Base-by-base conservation (phyloP, 2,888 invertebrate genomes). In the Sympetrum striolatum region DNA sequence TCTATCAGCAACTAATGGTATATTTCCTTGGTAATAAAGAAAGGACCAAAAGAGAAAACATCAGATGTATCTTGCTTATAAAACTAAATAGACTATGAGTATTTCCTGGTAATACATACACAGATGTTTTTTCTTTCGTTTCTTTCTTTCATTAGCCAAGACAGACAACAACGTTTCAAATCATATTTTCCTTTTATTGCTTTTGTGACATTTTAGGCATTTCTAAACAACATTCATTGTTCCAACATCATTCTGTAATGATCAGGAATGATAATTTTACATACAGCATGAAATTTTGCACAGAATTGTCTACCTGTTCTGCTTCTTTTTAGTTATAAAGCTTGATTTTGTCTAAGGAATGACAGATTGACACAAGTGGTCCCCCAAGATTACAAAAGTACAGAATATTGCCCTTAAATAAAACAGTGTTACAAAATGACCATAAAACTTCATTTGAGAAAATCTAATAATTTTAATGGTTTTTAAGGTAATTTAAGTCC, bases 331-430 rank as follows among this genome's bases (percentile, higher is more conserved):
- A 81, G 25, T 25, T 81, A 25, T 44, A 25, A 44, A 44, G 25
- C 39, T 81, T 25, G 25, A 25, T 81, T 81, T 44, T 81, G 25
- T 73, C 81, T 81, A 81, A 39, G 48, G 81, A 25, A 39, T 81
- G 44, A 48, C 44, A 81, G 44, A 81, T 81, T 81, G 81, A 81
- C 81, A 44, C 44, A 81, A 44, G 81, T 81, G 81, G 81, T 81
- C 81, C 81, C 81, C 81, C 48, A 81, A 81, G 44, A 44, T 81
- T 81, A 81, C 81, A 81, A 81, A 81, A 81, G 39, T 81, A 44
- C 25, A 81, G 25, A 14, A 81, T 44, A 25, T 39, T 39, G 25
- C 14, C 12, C 25, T 44, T 81, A 48, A 81, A 48, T 81, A 81
- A 81, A 48, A 44, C 12, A 25, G 2, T 44, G n/a, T n/a, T 81